Percentiles rank a stretch among this genome's conserved stretches.
Conservation (phyloP, 2,113 vertebrate species). For the Microcebus griseorufus region DNA sequence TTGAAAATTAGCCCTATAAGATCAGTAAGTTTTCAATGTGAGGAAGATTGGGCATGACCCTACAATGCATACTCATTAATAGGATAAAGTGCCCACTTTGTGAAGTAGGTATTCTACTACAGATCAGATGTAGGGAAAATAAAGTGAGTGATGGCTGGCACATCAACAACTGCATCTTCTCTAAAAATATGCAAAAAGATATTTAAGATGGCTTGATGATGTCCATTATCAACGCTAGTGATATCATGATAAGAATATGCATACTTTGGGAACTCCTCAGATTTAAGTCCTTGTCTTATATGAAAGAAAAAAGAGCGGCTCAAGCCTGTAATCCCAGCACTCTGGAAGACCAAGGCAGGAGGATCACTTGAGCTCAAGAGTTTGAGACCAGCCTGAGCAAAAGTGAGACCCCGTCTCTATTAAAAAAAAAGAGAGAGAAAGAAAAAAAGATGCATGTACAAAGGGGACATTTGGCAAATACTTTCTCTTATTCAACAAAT, state of each 20-base stretch:
- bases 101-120: not conserved
- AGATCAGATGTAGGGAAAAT: not conserved
- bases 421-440: not conserved
- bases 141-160: slow-evolving; percentile 53
- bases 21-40: not conserved
- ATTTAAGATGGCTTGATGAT: slow-evolving; percentile 63
- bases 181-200: slow-evolving; percentile 52
- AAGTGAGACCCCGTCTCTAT: no score
- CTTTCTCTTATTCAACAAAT: slow-evolving; percentile 4
- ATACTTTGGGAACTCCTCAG: slow-evolving; percentile 44
- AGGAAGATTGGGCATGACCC: slow-evolving; percentile 36
- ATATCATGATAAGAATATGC: slow-evolving; percentile 25
- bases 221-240: slow-evolving; percentile 69
- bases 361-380: no score
- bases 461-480: not conserved
- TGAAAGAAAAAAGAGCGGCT: not conserved
- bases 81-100: not conserved
- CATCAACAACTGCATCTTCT: slow-evolving; percentile 25
- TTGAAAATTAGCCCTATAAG: not conserved
- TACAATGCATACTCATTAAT: slow-evolving; percentile 30
- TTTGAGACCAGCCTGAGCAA: no score
- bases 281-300: slow-evolving; percentile 23
- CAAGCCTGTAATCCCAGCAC: no score
- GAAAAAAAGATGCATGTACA: not conserved
- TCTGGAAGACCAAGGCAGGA: no score